phyloP scores from a whole-genome alignment of 1,140 invertebrate genomes.

The Gryon sp. region DNA sequence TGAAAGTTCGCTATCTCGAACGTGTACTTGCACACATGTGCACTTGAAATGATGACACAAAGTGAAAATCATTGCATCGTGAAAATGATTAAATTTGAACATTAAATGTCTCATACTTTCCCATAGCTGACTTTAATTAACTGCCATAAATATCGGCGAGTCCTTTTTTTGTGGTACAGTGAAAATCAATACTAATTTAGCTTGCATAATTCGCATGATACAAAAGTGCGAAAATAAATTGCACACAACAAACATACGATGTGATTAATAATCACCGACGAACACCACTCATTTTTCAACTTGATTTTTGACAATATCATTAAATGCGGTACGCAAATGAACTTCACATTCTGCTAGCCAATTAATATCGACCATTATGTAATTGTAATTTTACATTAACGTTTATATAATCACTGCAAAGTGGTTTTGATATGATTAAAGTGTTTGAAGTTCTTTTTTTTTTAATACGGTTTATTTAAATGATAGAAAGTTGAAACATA shows the following conservation, averaged over 20 bases:
- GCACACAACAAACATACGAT: slow-evolving; percentile 13
- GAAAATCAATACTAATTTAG: slow-evolving; percentile 23
- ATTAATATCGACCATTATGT: slow-evolving; percentile 36
- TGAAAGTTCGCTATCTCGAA: slow-evolving; percentile 26
- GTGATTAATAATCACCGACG: slow-evolving; percentile 18
- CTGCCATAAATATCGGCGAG: slow-evolving; percentile 26
- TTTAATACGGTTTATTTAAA: too few relatives aligned
- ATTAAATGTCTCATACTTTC: slow-evolving; percentile 11
- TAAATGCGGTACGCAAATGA: slow-evolving; percentile 23
- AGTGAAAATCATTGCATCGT: slow-evolving; percentile 19
- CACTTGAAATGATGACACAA: slow-evolving; percentile 5
- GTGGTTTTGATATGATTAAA: neutral
- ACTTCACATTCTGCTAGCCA: slow-evolving; percentile 13
- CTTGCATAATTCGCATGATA: slow-evolving; percentile 3
- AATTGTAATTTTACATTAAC: slow-evolving; percentile 8
- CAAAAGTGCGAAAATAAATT: slow-evolving; percentile 26
- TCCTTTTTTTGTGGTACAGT: slow-evolving; percentile 9
- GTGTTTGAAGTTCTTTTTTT: too few relatives aligned
- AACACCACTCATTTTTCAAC: slow-evolving; percentile 20
- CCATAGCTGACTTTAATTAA: slow-evolving; percentile 31
- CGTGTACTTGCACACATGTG: slow-evolving; percentile 3
- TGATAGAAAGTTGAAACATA: too few relatives aligned
- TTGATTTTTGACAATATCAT: slow-evolving; percentile 37
- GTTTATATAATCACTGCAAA: slow-evolving; percentile 4
- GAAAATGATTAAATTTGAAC: slow-evolving; percentile 17